Evolutionary conservation across 2,888 invertebrate genomes (phyloP).

Genomic region (Andrena hattorfiana): DNA sequence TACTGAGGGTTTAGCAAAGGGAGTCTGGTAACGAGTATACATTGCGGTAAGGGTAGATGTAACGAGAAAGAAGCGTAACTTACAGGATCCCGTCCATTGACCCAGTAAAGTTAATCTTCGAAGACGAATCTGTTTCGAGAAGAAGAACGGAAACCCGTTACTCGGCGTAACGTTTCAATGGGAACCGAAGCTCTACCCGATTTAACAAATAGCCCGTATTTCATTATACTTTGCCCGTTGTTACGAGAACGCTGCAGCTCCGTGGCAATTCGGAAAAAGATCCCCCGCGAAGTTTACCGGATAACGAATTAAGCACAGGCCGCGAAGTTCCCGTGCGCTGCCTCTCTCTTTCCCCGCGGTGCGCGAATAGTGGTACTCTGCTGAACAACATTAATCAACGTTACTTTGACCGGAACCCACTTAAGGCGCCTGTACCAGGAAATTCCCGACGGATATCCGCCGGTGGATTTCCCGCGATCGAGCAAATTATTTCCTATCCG

Average conservation of each 20-base stretch:
- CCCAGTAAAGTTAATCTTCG: neutral
- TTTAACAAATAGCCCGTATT: conserved; percentile 32
- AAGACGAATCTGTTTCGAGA: neutral
- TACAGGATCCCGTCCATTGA: too few relatives aligned
- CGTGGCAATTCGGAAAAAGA: conserved; percentile 45
- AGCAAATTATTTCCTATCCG: conserved; percentile 52
- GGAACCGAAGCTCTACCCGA: conserved; percentile 6
- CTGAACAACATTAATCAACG: conserved; percentile 69
- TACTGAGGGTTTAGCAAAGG: neutral
- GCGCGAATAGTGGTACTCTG: conserved; percentile 47
- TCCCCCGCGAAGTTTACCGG: conserved; percentile 38
- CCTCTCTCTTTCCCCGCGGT: conserved; percentile 17
- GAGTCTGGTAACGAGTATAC: neutral
- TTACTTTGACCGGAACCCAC: conserved; percentile 61
- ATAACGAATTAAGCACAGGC: conserved; percentile 57
- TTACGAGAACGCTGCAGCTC: conserved; percentile 7
- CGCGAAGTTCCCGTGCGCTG: conserved; percentile 31
- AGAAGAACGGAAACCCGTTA: neutral
- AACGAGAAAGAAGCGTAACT: conserved; percentile 1
- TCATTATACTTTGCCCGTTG: conserved; percentile 10
- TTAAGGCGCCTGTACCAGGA: conserved; percentile 51
- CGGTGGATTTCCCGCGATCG: conserved; percentile 53
- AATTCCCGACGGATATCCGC: conserved; percentile 53
- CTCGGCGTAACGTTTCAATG: neutral
- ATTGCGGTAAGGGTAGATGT: neutral